These are phyloP conservation scores for Gastracanthus pulcherrimus DNA, from an alignment of 2,888 invertebrate species.

Conservation along the genomic window DNA sequence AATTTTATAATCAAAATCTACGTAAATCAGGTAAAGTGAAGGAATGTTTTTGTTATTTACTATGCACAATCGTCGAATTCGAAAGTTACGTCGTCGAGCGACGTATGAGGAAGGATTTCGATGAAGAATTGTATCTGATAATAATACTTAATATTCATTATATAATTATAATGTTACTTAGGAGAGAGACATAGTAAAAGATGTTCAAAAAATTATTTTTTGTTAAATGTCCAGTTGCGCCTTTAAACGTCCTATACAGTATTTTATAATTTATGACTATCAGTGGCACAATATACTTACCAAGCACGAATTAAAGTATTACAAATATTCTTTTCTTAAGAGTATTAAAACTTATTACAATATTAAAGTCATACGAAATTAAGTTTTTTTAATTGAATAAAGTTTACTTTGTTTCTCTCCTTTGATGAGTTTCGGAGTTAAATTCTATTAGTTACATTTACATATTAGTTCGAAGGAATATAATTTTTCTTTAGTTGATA, in stretches of 20 bases:
- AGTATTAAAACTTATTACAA: conserved; percentile 1
- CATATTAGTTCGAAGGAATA: neutral
- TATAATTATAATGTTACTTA: neutral
- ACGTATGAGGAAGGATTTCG: neutral
- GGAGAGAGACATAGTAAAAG: conserved; percentile 17
- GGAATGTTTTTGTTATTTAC: neutral
- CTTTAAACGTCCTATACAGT: conserved; percentile 13
- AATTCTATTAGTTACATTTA: neutral
- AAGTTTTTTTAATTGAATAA: conserved; percentile 30
- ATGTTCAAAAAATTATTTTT: conserved; percentile 22
- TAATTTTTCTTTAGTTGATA: neutral
- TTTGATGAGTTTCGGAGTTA: neutral
- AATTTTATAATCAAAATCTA: conserved; percentile 31
- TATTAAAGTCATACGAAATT: neutral
- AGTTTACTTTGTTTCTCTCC: conserved; percentile 2
- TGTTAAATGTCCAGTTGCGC: neutral
- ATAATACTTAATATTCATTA: neutral
- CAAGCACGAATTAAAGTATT: neutral
- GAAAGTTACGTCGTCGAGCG: neutral
- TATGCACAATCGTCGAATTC: neutral
- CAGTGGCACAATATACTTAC: conserved; percentile 37
- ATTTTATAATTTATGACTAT: conserved; percentile 19
- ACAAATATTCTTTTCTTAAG: neutral
- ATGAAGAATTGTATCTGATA: neutral
- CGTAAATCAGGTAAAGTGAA: conserved; percentile 16